Evolutionary conservation across 2,797 vertebrate genomes (phyloP), one percentile per base, ranked within the genome.

Genomic region (Picus viridis): DNA sequence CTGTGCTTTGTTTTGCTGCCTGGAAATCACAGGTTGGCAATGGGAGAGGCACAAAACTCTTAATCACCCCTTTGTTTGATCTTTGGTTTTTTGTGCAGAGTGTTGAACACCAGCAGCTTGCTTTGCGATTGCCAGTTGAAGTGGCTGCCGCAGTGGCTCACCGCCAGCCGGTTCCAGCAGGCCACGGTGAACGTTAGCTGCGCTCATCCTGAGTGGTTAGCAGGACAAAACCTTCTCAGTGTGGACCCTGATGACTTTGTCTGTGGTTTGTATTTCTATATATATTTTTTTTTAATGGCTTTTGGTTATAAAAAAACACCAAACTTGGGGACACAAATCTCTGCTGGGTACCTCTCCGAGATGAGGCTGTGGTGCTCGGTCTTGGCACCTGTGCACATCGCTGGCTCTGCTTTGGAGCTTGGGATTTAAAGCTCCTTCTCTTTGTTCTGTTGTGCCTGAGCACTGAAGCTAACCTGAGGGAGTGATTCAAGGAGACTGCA

Each of bases 71-170:
- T 43, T 17, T 43, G 7, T 43, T 43, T 43, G 41, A 16, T 43
- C 15, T 16, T 16, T 43, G 41, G 14, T 15, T 43, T 43, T 43
- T 16, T 43, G 14, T 96, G 86, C 97, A 99, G 99, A 63, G 80
- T 98, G 76, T 94, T 99, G 97, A 99, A 99, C 97, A 99, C 98
- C 1, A 99, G 98, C 97, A 99, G 98, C 94, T 97, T 99, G 94
- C 98, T 99, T 24, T 99, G 99, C 82, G 99, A 99, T 91, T 99
- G 99, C 95, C 98, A 99, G 94, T 86, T 99, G 97, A 98, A 98
- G 69, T 99, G 99, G 99, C 85, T 99, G 79, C 98, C 98, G 6
- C 98, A 94, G 11, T 99, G 98, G 99, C 96, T 99, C 86, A 93
- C 88, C 8, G 97, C 98, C 74, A 97, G 90, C 79, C 97, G 68